Conservation (phyloP, 2,797 vertebrate species). For the Gobio occitaniae region DNA sequence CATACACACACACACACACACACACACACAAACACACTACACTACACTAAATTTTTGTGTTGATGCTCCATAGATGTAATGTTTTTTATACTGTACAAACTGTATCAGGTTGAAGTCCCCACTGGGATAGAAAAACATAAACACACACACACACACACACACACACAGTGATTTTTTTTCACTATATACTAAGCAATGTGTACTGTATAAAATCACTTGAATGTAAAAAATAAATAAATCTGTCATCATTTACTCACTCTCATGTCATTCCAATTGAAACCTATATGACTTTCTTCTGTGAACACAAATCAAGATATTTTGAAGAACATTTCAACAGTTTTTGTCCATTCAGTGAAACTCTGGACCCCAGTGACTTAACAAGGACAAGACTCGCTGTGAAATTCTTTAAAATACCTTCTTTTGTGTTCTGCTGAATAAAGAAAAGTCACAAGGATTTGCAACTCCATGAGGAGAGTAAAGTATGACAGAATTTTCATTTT, state of each 20-base stretch:
- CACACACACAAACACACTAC: background rate
- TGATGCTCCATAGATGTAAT: no score
- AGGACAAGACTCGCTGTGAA: no score
- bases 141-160: no score
- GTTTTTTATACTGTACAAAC: no score
- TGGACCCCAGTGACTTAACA: background rate
- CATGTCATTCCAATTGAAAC: background rate
- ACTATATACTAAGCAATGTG: background rate
- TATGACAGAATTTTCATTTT: background rate
- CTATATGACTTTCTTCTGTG: background rate
- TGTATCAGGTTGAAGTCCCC: no score
- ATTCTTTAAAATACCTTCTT: background rate
- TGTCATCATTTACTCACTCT: background rate
- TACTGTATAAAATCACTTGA: background rate
- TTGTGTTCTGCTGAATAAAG: background rate
- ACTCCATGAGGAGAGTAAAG: background rate
- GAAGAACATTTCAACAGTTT: background rate
- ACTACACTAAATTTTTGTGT: no score
- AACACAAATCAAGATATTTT: background rate
- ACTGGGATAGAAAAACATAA: no score
- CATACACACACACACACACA: background rate
- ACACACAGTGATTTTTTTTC: no score
- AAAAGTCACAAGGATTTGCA: background rate
- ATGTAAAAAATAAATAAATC: background rate
- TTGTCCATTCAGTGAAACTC: background rate